Percentiles rank a stretch among this genome's conserved stretches.
Conservation (phyloP, 2,797 vertebrate species). For the Decapterus maruadsi region DNA sequence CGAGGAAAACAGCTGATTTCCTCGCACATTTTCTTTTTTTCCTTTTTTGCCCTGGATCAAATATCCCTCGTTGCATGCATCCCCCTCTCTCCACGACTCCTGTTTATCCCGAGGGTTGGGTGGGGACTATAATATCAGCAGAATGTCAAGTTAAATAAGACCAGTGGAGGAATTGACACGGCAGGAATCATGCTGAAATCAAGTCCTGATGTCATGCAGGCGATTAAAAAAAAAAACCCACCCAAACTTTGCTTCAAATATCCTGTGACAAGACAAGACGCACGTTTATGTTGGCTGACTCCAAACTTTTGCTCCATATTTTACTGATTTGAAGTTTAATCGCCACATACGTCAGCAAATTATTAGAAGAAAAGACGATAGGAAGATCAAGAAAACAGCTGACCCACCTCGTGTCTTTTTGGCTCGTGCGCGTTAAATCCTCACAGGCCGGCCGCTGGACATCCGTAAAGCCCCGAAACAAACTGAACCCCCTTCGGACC, state of each 20-base stretch:
- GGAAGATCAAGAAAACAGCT: background rate
- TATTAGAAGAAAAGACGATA: background rate
- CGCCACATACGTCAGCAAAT: background rate
- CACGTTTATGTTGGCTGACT: background rate
- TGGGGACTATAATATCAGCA: background rate
- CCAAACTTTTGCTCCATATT: background rate
- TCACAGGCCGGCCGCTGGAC: conserved; percentile 17
- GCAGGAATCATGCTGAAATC: background rate
- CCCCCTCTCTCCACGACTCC: background rate
- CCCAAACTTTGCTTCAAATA: background rate
- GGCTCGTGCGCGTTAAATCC: conserved; percentile 14
- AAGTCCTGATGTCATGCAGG: background rate
- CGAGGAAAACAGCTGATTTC: background rate
- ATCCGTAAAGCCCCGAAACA: conserved; percentile 18
- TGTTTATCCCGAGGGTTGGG: background rate
- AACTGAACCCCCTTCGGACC: background rate
- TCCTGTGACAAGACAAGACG: background rate
- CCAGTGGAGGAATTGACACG: background rate
- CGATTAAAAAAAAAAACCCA: background rate
- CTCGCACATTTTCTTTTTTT: background rate
- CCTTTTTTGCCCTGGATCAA: background rate
- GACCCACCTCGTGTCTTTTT: conserved; percentile 71
- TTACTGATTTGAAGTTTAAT: background rate
- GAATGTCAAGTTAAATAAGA: background rate
- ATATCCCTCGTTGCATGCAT: background rate